Base-by-base conservation (phyloP, 2,888 invertebrate genomes). In the Nomada ferruginata region DNA sequence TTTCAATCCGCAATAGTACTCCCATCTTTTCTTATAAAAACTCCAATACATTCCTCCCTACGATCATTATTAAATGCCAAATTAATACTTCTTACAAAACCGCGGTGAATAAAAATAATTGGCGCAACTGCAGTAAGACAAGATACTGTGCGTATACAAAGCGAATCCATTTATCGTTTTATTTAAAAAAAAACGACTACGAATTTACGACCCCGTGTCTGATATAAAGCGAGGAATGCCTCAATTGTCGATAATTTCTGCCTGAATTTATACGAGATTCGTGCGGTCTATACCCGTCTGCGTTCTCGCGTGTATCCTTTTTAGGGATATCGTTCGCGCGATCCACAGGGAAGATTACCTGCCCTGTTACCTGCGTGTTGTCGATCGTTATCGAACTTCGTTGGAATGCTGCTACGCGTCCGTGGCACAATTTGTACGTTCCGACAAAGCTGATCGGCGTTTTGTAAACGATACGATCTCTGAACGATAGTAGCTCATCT, bases 401-500 rank as follows among this genome's bases (percentile, higher is more conserved):
- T 76, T 83, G 85, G 79, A 76, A 78, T 75, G 77, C 66, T 50
- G 74, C 75, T 59, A 76, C 77, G 75, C 82, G 83, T 87, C 79
- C 75, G 66, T 82, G 79, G 71, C 66, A 86, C 86, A 85, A 88
- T 87, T 88, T 87, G 85, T 86, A 82, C 76, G 68, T 77, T 69
- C 87, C 83, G 81, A 77, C 83, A 85, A 88, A 88, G 86, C 73
- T 66, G 75, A 53, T 57, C 59, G 80, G 47, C 74, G 75, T 84
- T 84, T 79, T 79, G 81, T 76, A 42, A 75, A 60, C 82, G 81
- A 86, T 85, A 75, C 63, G 36, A 79, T 79, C 82, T 63, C 44
- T 70, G 74, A 83, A 84, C 81, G 55, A 78, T 78, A 64, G 65
- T 61, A 68, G 60, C 76, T 76, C 83, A 76, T 83, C 74, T 44